Evolutionary conservation across 2,888 invertebrate genomes (phyloP), one percentile per base, ranked within the genome.

Genomic region (Toxonevra muliebris): DNA sequence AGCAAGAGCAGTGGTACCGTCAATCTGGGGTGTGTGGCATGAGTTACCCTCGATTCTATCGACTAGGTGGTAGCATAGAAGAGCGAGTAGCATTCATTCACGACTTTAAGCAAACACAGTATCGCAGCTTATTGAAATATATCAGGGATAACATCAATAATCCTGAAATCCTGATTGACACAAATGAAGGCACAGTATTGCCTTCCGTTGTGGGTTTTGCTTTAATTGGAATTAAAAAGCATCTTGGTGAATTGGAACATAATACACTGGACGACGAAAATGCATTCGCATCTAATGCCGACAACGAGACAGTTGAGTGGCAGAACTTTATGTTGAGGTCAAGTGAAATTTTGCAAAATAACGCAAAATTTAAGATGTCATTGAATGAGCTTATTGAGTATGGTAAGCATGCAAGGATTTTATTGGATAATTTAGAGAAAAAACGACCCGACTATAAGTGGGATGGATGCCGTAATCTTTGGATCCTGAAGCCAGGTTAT

Each of bases 401-500:
- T 57, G 60, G 75, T 0, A 81, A 79, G 1, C 86, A 86, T 57
- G 87, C 90, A 12, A 88, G 87, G 73, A 87, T 86, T 75, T 84
- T 91, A 67, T 79, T 93, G 10, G 87, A 87, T 69, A 87, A 89
- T 75, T 86, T 93, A 30, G 86, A 87, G 68, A 86, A 84, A 65
- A 87, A 87, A 75, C 89, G 89, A 74, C 89, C 91, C 0, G 90
- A 90, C 77, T 82, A 92, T 61, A 87, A 88, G 69, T 89, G 91
- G 80, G 95, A 95, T 85, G 96, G 96, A 0, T 88, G 88, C 73
- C 89, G 90, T 79, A 95, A 96, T 84, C 90, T 95, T 74, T 96
- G 96, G 96, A 95, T 96, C 70, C 88, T 96, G 54, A 96, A 96
- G 82, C 96, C 96, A 0, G 92, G 91, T 2, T 91, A 91, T 77